Evolutionary conservation across 2,888 invertebrate species (phyloP).

Genomic region (Drosophila kambysellisi): DNA sequence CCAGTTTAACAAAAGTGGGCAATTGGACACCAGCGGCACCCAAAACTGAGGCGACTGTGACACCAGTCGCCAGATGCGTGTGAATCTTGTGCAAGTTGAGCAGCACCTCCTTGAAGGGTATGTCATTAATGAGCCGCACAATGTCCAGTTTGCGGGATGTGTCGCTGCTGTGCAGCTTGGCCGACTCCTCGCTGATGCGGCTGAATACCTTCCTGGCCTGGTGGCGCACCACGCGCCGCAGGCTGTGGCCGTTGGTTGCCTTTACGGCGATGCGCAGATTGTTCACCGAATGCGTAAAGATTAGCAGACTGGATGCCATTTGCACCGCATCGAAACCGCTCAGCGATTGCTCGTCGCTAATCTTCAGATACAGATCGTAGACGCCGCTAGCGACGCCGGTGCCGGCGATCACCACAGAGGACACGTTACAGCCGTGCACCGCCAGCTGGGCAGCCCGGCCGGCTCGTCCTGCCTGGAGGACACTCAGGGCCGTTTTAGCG

Average conservation of each 20-base stretch:
- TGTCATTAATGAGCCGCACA: conserved; percentile 81
- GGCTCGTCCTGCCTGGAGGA: conserved; percentile 39
- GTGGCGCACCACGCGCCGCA: conserved; percentile 65
- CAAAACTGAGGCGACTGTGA: conserved; percentile 10
- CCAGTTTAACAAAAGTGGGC: conserved; percentile 43
- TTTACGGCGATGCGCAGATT: conserved; percentile 77
- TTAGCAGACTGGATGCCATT: conserved; percentile 73
- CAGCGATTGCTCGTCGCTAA: conserved; percentile 66
- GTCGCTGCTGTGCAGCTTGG: conserved; percentile 39
- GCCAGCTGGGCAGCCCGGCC: conserved; percentile 61
- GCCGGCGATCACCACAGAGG: conserved; percentile 72
- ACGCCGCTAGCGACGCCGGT: conserved; percentile 71
- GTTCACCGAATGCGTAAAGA: conserved; percentile 80
- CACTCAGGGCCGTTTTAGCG: conserved; percentile 60
- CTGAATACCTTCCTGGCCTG: conserved; percentile 59
- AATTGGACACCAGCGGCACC: conserved; percentile 35
- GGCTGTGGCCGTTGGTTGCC: conserved; percentile 55
- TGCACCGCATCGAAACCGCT: conserved; percentile 66
- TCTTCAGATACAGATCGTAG: conserved; percentile 74
- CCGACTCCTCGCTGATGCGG: conserved; percentile 53
- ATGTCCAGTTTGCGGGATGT: conserved; percentile 62
- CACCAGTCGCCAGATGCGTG: conserved; percentile 43
- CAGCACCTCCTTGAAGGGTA: conserved; percentile 73
- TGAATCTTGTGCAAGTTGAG: conserved; percentile 47
- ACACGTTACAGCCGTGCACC: conserved; percentile 71